Conservation (phyloP, 2,113 vertebrate genomes). For the Tenrec ecaudatus region DNA sequence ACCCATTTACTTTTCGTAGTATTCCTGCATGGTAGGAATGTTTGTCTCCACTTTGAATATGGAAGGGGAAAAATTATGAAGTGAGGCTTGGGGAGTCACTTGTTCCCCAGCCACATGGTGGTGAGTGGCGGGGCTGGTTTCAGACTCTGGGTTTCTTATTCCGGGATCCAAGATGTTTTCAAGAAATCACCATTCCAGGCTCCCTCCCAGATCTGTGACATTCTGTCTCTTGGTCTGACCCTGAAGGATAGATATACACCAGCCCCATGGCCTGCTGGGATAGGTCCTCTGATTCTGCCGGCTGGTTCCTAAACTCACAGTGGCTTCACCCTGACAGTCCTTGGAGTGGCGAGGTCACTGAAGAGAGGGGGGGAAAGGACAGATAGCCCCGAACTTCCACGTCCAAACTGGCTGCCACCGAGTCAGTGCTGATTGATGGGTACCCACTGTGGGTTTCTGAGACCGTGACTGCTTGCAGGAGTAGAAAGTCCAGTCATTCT, state of each 20-base stretch:
- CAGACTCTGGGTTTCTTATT: background rate
- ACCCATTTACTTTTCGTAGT: conserved; percentile 7
- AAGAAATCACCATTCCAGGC: background rate
- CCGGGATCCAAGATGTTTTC: background rate
- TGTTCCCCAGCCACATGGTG: background rate
- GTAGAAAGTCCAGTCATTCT: no score
- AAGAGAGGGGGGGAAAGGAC: background rate
- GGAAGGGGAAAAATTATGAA: background rate
- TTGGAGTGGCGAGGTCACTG: conserved; percentile 60
- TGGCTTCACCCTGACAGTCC: background rate
- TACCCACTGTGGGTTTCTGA: no score
- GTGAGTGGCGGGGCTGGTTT: background rate
- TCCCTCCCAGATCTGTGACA: background rate
- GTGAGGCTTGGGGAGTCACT: background rate
- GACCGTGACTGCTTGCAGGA: no score
- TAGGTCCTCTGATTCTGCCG: conserved; percentile 58
- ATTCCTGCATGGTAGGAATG: background rate
- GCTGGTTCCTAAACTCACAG: conserved; percentile 20
- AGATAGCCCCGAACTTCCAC: conserved; percentile 7
- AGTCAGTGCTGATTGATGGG: no score
- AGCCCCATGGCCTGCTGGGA: background rate
- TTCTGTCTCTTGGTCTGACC: background rate
- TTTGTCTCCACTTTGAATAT: conserved; percentile 36
- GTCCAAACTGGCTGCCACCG: no score
- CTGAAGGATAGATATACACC: conserved; percentile 6